Evolutionary conservation across 2,888 invertebrate genomes (phyloP), one percentile per base, ranked within the genome.

Genomic region (Sarcophaga subvicina): DNA sequence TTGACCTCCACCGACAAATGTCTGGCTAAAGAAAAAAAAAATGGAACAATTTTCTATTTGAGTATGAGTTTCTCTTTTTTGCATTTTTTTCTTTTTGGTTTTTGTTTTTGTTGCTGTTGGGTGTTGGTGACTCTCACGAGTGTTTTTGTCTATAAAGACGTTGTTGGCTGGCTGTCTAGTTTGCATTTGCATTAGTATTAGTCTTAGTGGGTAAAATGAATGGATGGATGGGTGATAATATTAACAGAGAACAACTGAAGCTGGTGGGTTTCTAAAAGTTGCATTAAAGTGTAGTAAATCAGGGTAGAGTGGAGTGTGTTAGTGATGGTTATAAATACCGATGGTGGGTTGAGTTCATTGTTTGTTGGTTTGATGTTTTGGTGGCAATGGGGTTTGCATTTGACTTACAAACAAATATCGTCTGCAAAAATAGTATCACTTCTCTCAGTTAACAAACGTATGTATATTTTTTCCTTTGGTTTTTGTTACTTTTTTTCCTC

Each of bases 1-100:
- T 87, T 87, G 87, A 87, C 87, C 87, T 87, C 87, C 83, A 87
- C 90, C 90, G 86, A 79, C 79, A 70, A 79, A 75, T 71, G 82
- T 78, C 79, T 83, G 83, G 73, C 1, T 59, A 47, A 76, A 71
- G 69, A 71, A 59, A 71, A 69, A 12, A 84, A 83, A 83, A 83
- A 83, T 83, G 62, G 83, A 66, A 78, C 83, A 83, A 85, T 71
- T 80, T 76, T 66, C 37, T 80, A 22, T 66, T 66, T 79, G 45
- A 63, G 75, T 76, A 76, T 37, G 77, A 69, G 70, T 79, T 37
- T 37, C 37, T 37, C 37, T 37, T 37, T 37, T 80, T 37, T 37
- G 2, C 1, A 1, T 37, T 37, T 37, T 80, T 37, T 37, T 37
- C 3, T 37, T 37, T 37, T 37, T 37, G 37, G 37, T 37, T 37